A percentile compares a stretch with the other conserved stretches of the same genome.
Evolutionary conservation across 1,140 invertebrate genomes (phyloP).

Genomic region (Zaprionus ornatus): DNA sequence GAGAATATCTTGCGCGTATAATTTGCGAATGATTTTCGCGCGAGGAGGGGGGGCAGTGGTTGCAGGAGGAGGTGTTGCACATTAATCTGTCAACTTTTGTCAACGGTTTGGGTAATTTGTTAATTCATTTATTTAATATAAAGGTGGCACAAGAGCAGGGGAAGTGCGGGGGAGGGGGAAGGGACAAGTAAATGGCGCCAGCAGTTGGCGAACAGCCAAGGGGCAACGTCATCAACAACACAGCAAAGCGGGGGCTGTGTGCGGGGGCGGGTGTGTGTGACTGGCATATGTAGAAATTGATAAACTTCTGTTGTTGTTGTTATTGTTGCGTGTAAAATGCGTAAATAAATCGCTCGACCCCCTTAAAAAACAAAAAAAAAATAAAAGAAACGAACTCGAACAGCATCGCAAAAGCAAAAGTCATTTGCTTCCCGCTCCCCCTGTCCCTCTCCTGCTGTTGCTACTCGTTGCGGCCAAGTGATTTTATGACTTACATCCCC

Average conservation of each 20-base stretch:
- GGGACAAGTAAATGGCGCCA: not conserved
- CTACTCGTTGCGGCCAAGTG: slow-evolving; percentile 27
- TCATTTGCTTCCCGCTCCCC: slow-evolving; percentile 27
- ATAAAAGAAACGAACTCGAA: not conserved
- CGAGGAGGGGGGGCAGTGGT: not conserved
- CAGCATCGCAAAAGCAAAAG: slow-evolving; percentile 30
- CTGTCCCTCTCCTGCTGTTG: not conserved
- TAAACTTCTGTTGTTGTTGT: slow-evolving; percentile 33
- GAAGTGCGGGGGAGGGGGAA: not conserved
- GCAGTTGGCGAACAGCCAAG: not conserved
- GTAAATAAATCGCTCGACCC: slow-evolving; percentile 48
- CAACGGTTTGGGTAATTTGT: slow-evolving; percentile 67
- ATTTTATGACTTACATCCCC: slow-evolving; percentile 60
- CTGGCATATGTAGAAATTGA: slow-evolving; percentile 48
- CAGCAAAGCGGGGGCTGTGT: not conserved
- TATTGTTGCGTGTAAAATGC: slow-evolving; percentile 44
- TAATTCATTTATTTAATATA: slow-evolving; percentile 40
- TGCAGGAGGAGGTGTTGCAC: not conserved
- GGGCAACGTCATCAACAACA: not conserved
- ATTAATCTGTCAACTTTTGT: slow-evolving; percentile 62
- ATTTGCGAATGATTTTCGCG: slow-evolving; percentile 24
- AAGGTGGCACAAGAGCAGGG: not conserved
- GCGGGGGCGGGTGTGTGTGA: slow-evolving; percentile 2
- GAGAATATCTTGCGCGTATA: slow-evolving; percentile 5
- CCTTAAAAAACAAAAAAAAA: slow-evolving; percentile 2